Evolutionary conservation across 2,113 vertebrate genomes (phyloP).

Genomic region (Salvator merianae): DNA sequence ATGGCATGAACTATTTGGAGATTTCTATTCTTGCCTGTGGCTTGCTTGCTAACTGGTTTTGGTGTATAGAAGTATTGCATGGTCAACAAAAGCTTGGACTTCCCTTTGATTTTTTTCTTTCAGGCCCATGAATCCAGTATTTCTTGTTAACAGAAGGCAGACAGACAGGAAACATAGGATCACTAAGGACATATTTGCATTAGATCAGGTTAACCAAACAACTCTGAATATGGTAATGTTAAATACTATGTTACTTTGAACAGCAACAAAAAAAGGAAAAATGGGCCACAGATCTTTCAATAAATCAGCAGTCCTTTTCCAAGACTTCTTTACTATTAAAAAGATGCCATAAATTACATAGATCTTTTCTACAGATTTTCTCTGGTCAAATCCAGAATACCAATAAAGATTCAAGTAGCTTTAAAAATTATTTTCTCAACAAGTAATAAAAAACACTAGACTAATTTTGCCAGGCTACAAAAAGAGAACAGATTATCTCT

Average conservation of each 20-base stretch:
- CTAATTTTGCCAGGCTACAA: not conserved
- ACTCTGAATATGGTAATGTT: not conserved
- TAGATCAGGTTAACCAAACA: not conserved
- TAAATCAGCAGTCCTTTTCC: not conserved
- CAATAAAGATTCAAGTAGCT: not conserved
- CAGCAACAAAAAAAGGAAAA: not conserved
- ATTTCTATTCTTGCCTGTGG: not conserved
- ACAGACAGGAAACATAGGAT: not conserved
- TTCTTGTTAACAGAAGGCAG: not conserved
- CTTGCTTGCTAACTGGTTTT: not conserved
- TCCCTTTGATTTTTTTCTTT: not conserved
- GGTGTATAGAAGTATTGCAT: too few species aligned
- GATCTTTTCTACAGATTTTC: not conserved
- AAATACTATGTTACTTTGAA: not conserved
- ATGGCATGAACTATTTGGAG: not conserved
- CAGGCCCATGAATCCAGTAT: not conserved
- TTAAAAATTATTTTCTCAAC: not conserved
- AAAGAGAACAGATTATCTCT: not conserved
- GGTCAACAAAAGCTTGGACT: not conserved
- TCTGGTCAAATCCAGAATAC: not conserved
- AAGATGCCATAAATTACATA: not conserved
- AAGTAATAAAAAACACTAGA: not conserved
- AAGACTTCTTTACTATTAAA: not conserved
- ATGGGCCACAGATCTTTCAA: not conserved
- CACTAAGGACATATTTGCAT: not conserved